A percentile compares a stretch with the other conserved stretches of the same genome.
Evolutionary conservation across 2,797 vertebrate species (phyloP).

Genomic region (Tragelaphus oryx): DNA sequence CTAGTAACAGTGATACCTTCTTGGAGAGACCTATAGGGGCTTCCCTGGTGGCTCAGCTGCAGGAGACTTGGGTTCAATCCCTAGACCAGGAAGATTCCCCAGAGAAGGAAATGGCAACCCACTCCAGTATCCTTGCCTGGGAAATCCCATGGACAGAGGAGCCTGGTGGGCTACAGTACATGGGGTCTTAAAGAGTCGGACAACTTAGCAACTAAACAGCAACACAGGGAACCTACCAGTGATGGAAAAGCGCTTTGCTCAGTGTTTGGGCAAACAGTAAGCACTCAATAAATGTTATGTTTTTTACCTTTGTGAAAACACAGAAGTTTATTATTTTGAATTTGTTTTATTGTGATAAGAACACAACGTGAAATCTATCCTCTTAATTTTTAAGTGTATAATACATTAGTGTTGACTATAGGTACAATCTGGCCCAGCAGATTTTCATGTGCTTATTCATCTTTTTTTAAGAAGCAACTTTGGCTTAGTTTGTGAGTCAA

Average conservation of each 20-base stretch:
- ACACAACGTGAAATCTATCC: neutral
- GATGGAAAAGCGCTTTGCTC: neutral
- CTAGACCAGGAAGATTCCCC: neutral
- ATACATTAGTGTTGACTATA: neutral
- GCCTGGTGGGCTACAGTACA: neutral
- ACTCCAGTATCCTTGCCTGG: neutral
- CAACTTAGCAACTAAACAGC: neutral
- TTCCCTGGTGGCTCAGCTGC: no score
- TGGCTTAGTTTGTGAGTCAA: neutral
- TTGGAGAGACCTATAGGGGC: no score
- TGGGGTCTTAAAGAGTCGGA: neutral
- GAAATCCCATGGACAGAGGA: neutral
- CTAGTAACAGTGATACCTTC: no score
- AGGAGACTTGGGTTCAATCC: neutral
- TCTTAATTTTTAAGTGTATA: neutral
- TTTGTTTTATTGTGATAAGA: neutral
- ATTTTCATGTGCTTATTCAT: neutral
- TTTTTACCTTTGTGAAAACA: constrained; percentile 4
- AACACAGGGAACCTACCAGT: neutral
- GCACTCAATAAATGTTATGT: neutral
- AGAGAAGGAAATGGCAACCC: neutral
- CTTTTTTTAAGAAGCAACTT: neutral
- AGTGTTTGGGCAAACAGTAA: neutral
- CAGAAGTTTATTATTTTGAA: neutral
- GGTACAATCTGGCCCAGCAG: no score